phyloP scores from a whole-genome alignment of 1,140 invertebrate species.

The Diabrotica virgifera region DNA sequence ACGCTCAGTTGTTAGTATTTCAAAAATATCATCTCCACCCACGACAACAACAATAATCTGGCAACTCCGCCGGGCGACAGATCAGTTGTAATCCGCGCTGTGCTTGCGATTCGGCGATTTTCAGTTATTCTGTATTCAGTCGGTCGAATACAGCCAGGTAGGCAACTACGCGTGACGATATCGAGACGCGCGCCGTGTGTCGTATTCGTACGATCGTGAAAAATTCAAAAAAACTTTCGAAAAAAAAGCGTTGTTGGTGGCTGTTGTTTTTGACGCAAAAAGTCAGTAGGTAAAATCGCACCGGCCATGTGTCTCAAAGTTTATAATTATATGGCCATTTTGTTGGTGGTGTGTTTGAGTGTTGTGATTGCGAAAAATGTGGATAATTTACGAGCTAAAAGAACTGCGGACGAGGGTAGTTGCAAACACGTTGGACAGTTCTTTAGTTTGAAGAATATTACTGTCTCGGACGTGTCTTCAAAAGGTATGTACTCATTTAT shows the following conservation, averaged over 20 bases:
- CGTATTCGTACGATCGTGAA: neutral
- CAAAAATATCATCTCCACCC: neutral
- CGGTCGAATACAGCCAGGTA: neutral
- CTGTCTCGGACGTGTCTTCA: neutral
- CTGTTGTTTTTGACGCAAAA: no score
- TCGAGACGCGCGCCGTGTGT: no score
- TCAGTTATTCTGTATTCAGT: neutral
- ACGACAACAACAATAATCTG: slow-evolving; percentile 1
- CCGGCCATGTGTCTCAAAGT: neutral
- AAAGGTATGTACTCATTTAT: neutral
- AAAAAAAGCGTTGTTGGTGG: neutral
- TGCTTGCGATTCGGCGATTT: slow-evolving; percentile 4
- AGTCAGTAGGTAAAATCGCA: no score
- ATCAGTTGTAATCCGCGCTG: slow-evolving; percentile 9
- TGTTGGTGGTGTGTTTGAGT: slow-evolving; percentile 12
- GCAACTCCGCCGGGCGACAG: slow-evolving; percentile 5
- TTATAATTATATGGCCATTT: neutral
- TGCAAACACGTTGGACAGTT: slow-evolving; percentile 4
- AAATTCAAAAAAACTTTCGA: neutral
- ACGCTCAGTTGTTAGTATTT: no score
- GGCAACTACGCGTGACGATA: neutral
- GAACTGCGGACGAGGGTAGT: slow-evolving; percentile 1
- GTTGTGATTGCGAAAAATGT: slow-evolving; percentile 10
- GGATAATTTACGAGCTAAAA: slow-evolving; percentile 8
- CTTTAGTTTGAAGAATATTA: slow-evolving; percentile 10